Base-by-base conservation (phyloP, 1,140 invertebrate genomes). In the Drosophila guanche region DNA sequence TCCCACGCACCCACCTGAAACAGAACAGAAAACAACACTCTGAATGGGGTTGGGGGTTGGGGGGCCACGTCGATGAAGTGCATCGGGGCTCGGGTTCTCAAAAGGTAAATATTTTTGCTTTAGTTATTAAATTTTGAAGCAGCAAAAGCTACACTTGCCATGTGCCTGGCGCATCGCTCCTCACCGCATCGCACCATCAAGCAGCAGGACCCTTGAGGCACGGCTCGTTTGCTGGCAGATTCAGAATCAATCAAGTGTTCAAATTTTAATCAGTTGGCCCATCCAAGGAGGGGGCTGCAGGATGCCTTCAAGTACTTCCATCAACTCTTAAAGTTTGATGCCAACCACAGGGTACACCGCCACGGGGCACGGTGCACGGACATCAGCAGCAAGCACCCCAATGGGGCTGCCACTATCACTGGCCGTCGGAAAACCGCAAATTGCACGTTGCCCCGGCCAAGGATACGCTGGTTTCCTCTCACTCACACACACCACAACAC, bases 71-170 rank as follows among this genome's bases (percentile, higher is more conserved):
- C 40, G 59, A 52, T 74, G 58, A 48, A 79, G 75, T 67, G 66
- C 79, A 65, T 46, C 46, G 51, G 37, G 53, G 71, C 55, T 83
- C 79, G 61, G 79, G 79, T 84, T 84, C 45, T 58, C 79, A 84
- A 77, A 81, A 80, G 81, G 81, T 81, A 85, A 86, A 85, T 81
- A 81, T 81, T 88, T 86, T 81, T 78, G 63, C 83, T 70, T 61
- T 59, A 79, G 81, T 88, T 85, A 85, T 85, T 79, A 81, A 79
- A 86, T 85, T 85, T 63, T 53, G 65, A 66, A 50, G 48, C 65
- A 76, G 74, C 59, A 66, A 50, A 74, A 59, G 73, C 59, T 37
- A 12, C 33, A 33, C 29, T 33, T 33, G 29, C 29, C 29, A 33
- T 10, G 8, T 33, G 29, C 29, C 29, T 10, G 29, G 7, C 33